Evolutionary conservation across 2,888 invertebrate genomes (phyloP), one percentile per base, ranked within the genome.

Genomic region (Sesia bembeciformis): DNA sequence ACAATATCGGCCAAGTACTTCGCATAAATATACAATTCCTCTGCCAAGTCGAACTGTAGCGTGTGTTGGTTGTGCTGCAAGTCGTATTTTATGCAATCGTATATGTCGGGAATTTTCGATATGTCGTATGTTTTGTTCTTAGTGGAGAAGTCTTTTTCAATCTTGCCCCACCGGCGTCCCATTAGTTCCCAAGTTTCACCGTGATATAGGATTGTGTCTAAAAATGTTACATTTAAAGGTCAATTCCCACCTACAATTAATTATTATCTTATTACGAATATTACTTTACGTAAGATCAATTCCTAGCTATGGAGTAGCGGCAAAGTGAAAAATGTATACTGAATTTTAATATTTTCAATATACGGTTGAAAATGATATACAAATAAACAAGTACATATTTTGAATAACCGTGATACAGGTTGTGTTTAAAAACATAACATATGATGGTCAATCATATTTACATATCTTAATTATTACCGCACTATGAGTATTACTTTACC

Each of bases 101-200:
- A 99, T 63, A 99, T 99, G 78, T 99, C 99, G 0, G 99, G 99
- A 57, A 99, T 97, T 88, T 99, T 99, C 4, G 98, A 98, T 69
- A 99, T 99, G 79, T 99, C 99, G 81, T 96, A 99, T 46, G 94
- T 92, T 65, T 95, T 96, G 68, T 95, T 95, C 80, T 98, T 98
- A 0, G 96, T 95, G 70, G 95, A 96, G 78, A 99, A 99, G 81
- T 99, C 99, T 81, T 99, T 98, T 75, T 98, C 97, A 54, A 99
- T 95, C 86, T 99, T 99, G 49, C 97, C 96, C 99, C 99, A 99
- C 7, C 99, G 92, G 38, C 99, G 92, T 4, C 97, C 97, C 96
- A 99, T 97, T 60, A 99, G 87, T 74, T 99, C 99, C 99, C 99
- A 99, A 0, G 98, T 98, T 86, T 99, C 99, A 4, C 98, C 98